These are phyloP conservation scores for Polia nebulosa DNA, from an alignment of 2,888 invertebrate genomes.

Conservation along the genomic window DNA sequence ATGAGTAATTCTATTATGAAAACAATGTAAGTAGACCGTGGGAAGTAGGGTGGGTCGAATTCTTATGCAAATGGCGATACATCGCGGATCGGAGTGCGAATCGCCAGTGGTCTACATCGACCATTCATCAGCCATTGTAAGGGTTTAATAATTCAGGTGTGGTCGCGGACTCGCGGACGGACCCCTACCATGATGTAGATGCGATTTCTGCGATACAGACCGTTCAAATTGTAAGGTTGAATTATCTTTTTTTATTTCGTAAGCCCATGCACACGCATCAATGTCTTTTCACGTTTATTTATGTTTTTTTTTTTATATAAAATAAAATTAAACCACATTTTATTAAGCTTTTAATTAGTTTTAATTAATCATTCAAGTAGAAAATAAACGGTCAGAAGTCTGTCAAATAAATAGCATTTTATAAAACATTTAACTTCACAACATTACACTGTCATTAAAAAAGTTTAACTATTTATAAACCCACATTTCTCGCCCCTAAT, in stretches of 20 bases:
- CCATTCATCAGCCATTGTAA: slow-evolving; percentile 80
- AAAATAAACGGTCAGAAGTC: not conserved
- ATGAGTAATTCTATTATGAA: slow-evolving; percentile 63
- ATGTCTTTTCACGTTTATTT: not conserved
- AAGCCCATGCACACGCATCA: too few relatives aligned
- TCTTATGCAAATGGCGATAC: slow-evolving; percentile 86
- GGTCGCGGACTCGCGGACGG: slow-evolving; percentile 69
- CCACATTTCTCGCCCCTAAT: not conserved
- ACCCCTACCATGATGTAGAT: slow-evolving; percentile 62
- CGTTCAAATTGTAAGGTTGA: slow-evolving; percentile 7
- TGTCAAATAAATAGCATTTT: not conserved
- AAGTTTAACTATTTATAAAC: too few relatives aligned
- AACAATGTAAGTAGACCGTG: slow-evolving; percentile 79
- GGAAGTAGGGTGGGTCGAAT: slow-evolving; percentile 79
- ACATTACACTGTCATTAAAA: not conserved
- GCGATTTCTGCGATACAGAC: slow-evolving; percentile 25
- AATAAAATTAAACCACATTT: not conserved
- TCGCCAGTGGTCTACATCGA: slow-evolving; percentile 70
- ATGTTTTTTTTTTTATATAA: not conserved
- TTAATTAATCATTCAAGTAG: not conserved
- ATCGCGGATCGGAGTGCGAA: slow-evolving; percentile 84
- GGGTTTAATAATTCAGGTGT: slow-evolving; percentile 83
- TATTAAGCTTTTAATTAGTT: not conserved
- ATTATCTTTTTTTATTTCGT: not conserved
- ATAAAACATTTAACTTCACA: not conserved